Evolutionary conservation across 2,888 invertebrate genomes (phyloP), one percentile per base, ranked within the genome.

Genomic region (Hypolimnas misippus): DNA sequence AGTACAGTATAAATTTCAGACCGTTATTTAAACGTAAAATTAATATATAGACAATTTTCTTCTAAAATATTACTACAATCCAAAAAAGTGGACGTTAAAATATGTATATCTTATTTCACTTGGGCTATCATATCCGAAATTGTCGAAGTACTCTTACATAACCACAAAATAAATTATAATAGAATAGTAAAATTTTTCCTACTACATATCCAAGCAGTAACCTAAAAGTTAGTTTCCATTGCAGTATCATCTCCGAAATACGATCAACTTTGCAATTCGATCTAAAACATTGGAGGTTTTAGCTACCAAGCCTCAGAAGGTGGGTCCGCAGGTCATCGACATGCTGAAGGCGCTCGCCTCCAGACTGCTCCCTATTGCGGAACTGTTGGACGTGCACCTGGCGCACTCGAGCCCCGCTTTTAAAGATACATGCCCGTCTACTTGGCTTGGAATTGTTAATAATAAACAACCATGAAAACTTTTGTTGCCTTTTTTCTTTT

Each of bases 361-460:
- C 0, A 70, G 76, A 2, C 66, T 90, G 60, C 76, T 90, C 62
- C 89, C 89, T 0, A 73, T 84, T 0, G 80, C 89, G 0, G 89
- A 90, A 14, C 75, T 90, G 3, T 69, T 90, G 60, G 90, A 90
- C 62, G 69, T 88, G 6, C 90, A 90, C 68, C 72, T 90, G 53
- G 82, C 86, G 0, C 86, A 90, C 72, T 82, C 79, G 66, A 90
- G 90, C 62, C 83, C 88, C 0, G 87, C 83, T 0, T 90, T 90
- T 66, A 87, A 85, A 60, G 89, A 89, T 68, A 79, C 82, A 51
- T 86, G 87, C 46, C 88, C 89, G 0, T 64, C 79, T 0, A 86
- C 86, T 0, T 89, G 90, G 90, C 76, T 89, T 0, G 87, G 85
- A 0, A 89, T 90, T 17, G 89, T 89, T 29, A 88, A 88, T 73